phyloP scores from a whole-genome alignment of 2,113 vertebrate genomes.

The Pipra filicauda region DNA sequence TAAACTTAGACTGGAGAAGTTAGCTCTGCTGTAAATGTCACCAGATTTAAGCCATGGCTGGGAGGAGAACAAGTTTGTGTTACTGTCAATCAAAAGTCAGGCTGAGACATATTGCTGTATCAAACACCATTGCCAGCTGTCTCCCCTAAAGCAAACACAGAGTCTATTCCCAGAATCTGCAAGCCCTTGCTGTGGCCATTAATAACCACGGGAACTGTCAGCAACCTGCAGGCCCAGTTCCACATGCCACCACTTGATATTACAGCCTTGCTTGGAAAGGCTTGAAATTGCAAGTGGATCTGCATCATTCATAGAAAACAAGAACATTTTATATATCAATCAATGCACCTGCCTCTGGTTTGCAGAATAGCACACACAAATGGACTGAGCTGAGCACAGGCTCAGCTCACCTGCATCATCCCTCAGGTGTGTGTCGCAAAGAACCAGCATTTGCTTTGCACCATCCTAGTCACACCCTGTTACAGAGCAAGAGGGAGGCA shows the following conservation, averaged over 20 bases:
- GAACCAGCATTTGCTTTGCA: background rate
- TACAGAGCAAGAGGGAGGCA: background rate
- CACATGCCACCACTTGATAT: background rate
- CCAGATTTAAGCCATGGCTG: background rate
- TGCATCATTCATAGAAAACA: background rate
- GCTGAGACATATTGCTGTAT: background rate
- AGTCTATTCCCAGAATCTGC: conserved; percentile 52
- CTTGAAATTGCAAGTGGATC: background rate
- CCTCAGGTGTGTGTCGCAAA: background rate
- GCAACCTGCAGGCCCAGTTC: background rate
- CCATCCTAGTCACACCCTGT: background rate
- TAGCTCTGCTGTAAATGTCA: conserved; percentile 65
- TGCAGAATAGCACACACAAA: background rate
- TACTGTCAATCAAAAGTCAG: conserved; percentile 62
- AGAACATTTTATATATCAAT: rapidly evolving
- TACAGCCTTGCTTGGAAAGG: background rate
- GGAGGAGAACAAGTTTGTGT: conserved; percentile 2
- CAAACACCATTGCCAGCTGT: conserved; percentile 66
- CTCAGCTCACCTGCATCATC: background rate
- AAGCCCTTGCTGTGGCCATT: background rate
- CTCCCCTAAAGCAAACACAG: conserved; percentile 33
- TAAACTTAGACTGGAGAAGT: conserved; percentile 51
- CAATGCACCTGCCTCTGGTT: background rate
- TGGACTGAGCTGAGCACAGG: rapidly evolving
- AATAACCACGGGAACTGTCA: conserved; percentile 20